Percentiles rank a stretch among this genome's conserved stretches.
Conservation (phyloP, 2,888 invertebrate genomes). For the Eurytoma adleriae region DNA sequence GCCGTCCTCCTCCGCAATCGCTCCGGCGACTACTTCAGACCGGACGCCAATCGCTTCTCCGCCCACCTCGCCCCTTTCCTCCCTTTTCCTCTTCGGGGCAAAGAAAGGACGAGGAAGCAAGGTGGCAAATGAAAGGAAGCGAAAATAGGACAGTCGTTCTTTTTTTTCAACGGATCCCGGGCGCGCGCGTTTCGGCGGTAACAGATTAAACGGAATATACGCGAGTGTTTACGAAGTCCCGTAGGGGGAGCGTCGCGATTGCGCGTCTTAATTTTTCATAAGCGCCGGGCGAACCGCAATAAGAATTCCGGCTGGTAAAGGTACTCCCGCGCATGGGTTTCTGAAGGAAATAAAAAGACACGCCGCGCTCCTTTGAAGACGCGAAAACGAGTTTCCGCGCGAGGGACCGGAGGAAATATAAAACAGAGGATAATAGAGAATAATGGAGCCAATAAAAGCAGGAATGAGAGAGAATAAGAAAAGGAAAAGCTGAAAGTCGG, state of each 20-base stretch:
- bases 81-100: background rate
- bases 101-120: background rate
- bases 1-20: slow-evolving; percentile 13
- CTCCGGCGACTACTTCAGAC: slow-evolving; percentile 31
- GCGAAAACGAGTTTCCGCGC: slow-evolving; percentile 1
- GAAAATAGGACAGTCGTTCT: background rate
- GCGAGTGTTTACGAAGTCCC: background rate
- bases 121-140: background rate
- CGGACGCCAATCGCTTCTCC: background rate
- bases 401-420: slow-evolving; percentile 14
- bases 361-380: background rate
- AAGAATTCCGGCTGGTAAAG: slow-evolving; percentile 13
- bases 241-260: background rate
- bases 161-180: no score
- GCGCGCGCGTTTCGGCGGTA: background rate
- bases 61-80: background rate
- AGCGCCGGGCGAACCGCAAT: background rate
- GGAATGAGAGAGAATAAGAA: slow-evolving; percentile 1
- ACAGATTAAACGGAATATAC: no score
- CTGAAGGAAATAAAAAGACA: slow-evolving; percentile 18
- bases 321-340: background rate
- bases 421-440: slow-evolving; percentile 46
- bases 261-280: background rate
- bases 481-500: background rate
- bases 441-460: slow-evolving; percentile 49